Evolutionary conservation across 2,797 vertebrate species (phyloP), one percentile per base, ranked within the genome.

Genomic region (Sebastes variabilis): DNA sequence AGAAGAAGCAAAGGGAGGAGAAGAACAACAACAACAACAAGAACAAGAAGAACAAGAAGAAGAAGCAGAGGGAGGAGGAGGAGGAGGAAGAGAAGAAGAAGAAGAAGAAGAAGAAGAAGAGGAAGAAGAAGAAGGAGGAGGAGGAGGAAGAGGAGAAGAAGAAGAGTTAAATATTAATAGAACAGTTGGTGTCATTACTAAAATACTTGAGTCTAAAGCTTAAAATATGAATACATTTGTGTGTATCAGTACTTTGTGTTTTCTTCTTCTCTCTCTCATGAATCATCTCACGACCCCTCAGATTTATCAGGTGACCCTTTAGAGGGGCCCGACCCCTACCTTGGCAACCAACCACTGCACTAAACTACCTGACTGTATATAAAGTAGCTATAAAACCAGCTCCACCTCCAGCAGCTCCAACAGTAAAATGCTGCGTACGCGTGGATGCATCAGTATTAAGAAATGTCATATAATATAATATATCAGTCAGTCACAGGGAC

Each of bases 91-190:
- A 32, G 3, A 3, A 8, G 30, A 32, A 6, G 18, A 10, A 16
- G 11, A 18, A 16, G 11, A 5, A 4, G 14, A 16, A 14, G n/a
- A 22, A 5, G 52, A 22, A 52, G 49, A 3, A 8, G 49, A 3
- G 22, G 49, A 3, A 0, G 18, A 3, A n/a, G 18, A 1, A 2
- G 22, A 8, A 25, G 55, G 1, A 25, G 2, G 7, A 56, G 6
- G 24, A 25, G 12, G 12, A 58, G 4, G 56, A 58, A 1, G 13
- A 58, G 13, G 4, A 16, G 25, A 27, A 16, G 14, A 42, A 42
- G 38, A 42, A 42, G 38, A 42, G 16, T 42, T 72, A 12, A n/a
- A 42, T 46, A 42, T 29, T 49, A 13, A 38, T 38, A 38, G 36
- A 38, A 38, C 36, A 38, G 36, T 38, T 38, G 36, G 36, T 38